Evolutionary conservation across 2,888 invertebrate genomes (phyloP), one percentile per base, ranked within the genome.

Genomic region (Sialis lutaria): DNA sequence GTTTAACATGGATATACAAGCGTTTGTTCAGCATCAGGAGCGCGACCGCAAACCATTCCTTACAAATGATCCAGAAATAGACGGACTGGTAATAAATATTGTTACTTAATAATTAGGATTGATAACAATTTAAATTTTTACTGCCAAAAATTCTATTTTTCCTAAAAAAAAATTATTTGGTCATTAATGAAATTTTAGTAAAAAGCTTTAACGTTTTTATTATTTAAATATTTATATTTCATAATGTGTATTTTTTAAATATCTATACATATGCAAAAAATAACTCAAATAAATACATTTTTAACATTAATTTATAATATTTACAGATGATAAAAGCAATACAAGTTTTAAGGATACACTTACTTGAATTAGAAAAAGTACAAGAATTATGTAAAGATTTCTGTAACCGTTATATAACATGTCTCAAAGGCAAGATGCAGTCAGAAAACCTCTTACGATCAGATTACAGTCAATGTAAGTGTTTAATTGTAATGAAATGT

Each of bases 381-480:
- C 90, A 91, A 65, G 92, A 93, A 65, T 63, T 93, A 57, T 93
- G 92, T 67, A 85, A 90, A 57, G 92, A 93, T 69, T 93, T 93
- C 70, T 92, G 92, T 70, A 86, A 84, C 53, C 75, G 92, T 46
- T 93, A 93, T 69, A 92, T 86, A 55, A 84, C 87, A 42, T 90
- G 90, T 61, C 70, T 92, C 54, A 90, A 90, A 63, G 83, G 86
- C 52, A 82, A 89, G 66, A 88, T 88, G 87, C 87, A 88, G 65
- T 87, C 86, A 60, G 88, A 88, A 60, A 88, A 88, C 63, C 65
- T 89, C 45, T 68, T 88, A 43, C 69, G 87, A 56, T 84, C 84
- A 48, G 87, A 87, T 63, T 87, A 87, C 62, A 74, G 78, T 48
- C 73, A 77, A 58, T 75, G 75, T 74, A 48, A 52, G 57, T 52